Percentiles rank a stretch among this genome's conserved stretches.
These are phyloP conservation scores for Sarcophaga subvicina DNA, from an alignment of 2,888 invertebrate genomes.

Conservation along the genomic window DNA sequence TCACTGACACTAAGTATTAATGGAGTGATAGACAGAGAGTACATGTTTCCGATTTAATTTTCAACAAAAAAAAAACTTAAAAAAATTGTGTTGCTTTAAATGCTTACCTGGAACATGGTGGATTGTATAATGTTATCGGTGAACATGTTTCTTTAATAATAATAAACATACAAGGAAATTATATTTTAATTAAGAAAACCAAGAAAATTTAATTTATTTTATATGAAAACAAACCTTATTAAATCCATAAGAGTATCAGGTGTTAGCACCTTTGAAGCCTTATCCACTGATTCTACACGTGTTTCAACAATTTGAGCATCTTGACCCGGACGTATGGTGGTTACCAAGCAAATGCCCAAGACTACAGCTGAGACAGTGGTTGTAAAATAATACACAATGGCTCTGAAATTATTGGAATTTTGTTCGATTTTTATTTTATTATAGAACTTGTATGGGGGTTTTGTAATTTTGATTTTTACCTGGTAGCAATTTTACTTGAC, in stretches of 20 bases:
- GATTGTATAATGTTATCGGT: conserved; percentile 95
- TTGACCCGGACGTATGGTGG: conserved; percentile 92
- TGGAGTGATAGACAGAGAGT: conserved; percentile 24
- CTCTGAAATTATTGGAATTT: conserved; percentile 82
- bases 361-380: conserved; percentile 96
- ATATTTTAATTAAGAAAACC: not conserved
- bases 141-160: conserved; percentile 91
- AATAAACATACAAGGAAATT: conserved; percentile 45
- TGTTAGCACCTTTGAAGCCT: conserved; percentile 87
- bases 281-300: conserved; percentile 81
- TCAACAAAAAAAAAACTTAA: not conserved
- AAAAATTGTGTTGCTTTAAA: conserved; percentile 2
- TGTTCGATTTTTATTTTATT: not conserved
- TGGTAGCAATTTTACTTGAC: conserved; percentile 90
- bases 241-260: conserved; percentile 96
- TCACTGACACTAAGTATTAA: not conserved
- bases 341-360: conserved; percentile 94
- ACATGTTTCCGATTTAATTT: conserved; percentile 52
- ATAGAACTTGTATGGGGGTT: not conserved
- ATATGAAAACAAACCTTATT: conserved; percentile 85
- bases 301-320: conserved; percentile 81
- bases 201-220: not conserved
- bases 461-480: conserved; percentile 72
- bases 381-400: conserved; percentile 94
- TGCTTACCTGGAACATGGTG: conserved; percentile 88